Evolutionary conservation across 2,113 vertebrate species (phyloP), one percentile per base, ranked within the genome.

Genomic region (Eubucco bourcierii): DNA sequence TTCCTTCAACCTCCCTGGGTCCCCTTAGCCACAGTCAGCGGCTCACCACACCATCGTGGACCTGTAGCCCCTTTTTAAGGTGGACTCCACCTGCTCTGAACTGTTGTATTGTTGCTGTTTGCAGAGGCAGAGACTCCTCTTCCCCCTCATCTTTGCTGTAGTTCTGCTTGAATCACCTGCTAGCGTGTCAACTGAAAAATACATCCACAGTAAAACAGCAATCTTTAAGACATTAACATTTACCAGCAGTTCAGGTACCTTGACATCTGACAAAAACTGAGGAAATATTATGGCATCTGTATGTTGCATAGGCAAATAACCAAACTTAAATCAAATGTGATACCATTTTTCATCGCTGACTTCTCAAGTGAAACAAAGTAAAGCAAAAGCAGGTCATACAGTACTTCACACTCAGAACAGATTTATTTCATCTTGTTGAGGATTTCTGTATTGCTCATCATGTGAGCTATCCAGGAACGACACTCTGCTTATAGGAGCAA

Each of bases 401-500:
- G 76, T 85, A 85, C 60, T 87, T 83, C 37, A 60, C 33, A 37
- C 25, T 80, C 68, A 60, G 52, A 92, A 87, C 3, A 82, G 44
- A 85, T 88, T 58, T 70, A 70, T 81, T 87, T 84, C 25, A 34
- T 73, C 41, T 85, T 71, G 66, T 39, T 74, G 59, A 94, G 16
- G 50, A 15, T 84, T 73, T 67, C 72, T 74, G 28, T 71, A 52
- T 64, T 41, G 28, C 28, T 95, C 76, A 56, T 83, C 65, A 84
- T 61, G 24, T 80, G 80, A 88, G 53, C n/a, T 90, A 94, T 53
- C 65, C 65, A 90, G 77, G 95, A 95, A 59, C 73, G 80, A 90
- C 47, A 56, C 84, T 96, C 95, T 88, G 34, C 90, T 93, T 74
- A 58, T 23, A 90, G 90, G 85, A 91, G 95, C 88, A 95, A 93